Evolutionary conservation across 2,888 invertebrate species (phyloP).

Genomic region (Aleiodes testaceus): DNA sequence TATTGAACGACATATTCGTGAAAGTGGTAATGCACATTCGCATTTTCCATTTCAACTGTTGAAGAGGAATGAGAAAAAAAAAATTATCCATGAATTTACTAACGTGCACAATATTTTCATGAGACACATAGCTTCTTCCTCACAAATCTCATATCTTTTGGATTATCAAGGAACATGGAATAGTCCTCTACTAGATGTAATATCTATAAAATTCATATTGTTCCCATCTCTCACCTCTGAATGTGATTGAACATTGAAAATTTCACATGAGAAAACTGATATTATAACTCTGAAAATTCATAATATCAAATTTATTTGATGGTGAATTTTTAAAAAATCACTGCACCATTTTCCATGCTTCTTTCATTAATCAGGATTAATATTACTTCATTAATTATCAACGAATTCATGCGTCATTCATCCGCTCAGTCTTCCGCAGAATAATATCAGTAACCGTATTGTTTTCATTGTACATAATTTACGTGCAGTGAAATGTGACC

Average conservation of each 20-base stretch:
- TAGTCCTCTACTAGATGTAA: neutral
- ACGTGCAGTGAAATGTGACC: neutral
- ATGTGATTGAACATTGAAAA: no score
- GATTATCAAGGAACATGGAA: neutral
- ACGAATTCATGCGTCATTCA: neutral
- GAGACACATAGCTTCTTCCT: neutral
- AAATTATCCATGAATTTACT: neutral
- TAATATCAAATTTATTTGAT: no score
- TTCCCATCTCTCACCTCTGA: neutral
- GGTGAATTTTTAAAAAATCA: no score
- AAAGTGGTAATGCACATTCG: constrained; percentile 25
- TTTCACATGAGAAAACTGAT: no score
- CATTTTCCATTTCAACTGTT: constrained; percentile 8
- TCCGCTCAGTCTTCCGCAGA: neutral
- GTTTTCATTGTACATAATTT: constrained; percentile 2
- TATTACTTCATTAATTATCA: neutral
- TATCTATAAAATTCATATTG: constrained; percentile 8
- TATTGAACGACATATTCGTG: constrained; percentile 18
- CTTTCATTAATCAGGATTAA: neutral
- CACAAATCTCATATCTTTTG: constrained; percentile 22
- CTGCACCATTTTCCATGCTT: no score
- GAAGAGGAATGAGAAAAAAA: neutral
- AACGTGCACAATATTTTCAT: constrained; percentile 25
- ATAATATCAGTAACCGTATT: constrained; percentile 4
- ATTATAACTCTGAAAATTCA: no score